Base-by-base conservation (phyloP, 2,797 vertebrate species). In the Alcedo atthis region DNA sequence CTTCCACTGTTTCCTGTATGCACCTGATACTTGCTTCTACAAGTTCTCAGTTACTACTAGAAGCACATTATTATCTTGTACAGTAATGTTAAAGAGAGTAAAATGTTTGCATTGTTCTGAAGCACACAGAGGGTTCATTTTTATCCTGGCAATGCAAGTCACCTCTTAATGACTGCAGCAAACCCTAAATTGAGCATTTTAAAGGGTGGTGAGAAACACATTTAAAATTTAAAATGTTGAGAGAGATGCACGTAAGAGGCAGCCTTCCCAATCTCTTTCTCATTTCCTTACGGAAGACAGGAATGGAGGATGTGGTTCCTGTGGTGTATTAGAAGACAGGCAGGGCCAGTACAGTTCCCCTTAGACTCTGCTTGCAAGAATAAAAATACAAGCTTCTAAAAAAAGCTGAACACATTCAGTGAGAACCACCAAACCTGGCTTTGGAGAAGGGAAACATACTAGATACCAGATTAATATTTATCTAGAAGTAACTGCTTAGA, bases 1-100 rank as follows among this genome's bases (percentile, higher is more conserved):
- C 93, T 94, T 92, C 28, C 17, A 1, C 21, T 71, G 40, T 68
- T 96, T 96, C 75, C 75, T 90, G 9, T 62, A 74, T 33, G 43
- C 57, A 94, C 81, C 81, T 90, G 84, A 68, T 87, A 81, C 62
- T 85, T 92, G 20, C 33, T 92, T 82, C 46, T 87, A 45, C 28
- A 75, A 61, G 45, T 67, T 84, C 54, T 92, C 63, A 81, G 45
- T 68, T 94, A 78, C 35, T 79, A 5, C 57, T 88, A 24, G 62
- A 91, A 96, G 77, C 12, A 51, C 10, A 83, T 25, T 4, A 24
- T 15, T 16, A 46, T 45, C 57, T 81, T 64, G 26, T 67, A 45
- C n/a, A 70, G 32, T 59, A 57, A 32, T 49, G 30, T 24, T n/a
- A 67, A 79, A 84, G n/a, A 76, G 5, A 73, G 68, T 13, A 64